Conservation (phyloP, 2,113 vertebrate species). For the Recurvirostra avosetta region DNA sequence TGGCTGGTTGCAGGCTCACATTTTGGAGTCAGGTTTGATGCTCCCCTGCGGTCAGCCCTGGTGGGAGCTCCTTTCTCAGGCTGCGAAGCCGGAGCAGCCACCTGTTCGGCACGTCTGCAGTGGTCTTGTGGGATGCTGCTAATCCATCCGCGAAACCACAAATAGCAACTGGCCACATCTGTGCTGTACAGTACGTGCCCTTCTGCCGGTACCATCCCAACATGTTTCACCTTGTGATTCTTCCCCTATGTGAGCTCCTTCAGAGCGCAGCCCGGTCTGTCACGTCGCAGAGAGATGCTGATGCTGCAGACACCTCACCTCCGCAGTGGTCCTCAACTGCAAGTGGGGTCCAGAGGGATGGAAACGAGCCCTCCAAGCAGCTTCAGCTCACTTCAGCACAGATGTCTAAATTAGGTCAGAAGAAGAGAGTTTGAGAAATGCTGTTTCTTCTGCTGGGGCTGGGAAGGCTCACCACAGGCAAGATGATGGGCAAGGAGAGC, state of each 20-base stretch:
- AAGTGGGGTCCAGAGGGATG: neutral
- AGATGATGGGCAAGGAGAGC: neutral
- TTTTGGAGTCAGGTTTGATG: neutral
- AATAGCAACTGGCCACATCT: neutral
- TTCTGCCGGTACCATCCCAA: neutral
- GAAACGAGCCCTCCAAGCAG: neutral
- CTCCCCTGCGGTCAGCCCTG: neutral
- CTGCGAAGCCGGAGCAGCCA: neutral
- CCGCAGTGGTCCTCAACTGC: neutral
- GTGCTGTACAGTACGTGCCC: rapidly evolving
- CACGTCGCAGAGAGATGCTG: rapidly evolving
- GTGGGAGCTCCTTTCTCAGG: neutral
- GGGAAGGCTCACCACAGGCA: neutral
- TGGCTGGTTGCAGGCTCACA: rapidly evolving
- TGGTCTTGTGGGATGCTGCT: neutral
- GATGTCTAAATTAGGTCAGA: neutral
- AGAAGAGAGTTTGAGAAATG: neutral
- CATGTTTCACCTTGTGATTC: rapidly evolving
- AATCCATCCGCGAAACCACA: neutral
- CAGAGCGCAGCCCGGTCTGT: neutral
- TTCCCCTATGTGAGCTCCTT: rapidly evolving
- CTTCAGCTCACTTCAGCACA: neutral
- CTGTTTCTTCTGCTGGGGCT: neutral
- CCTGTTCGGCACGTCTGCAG: rapidly evolving
- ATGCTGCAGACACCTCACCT: neutral